Percentiles rank a stretch among this genome's conserved stretches.
These are phyloP conservation scores for Gymnothorax javanicus DNA, from an alignment of 2,797 vertebrate genomes.

Conservation along the genomic window DNA sequence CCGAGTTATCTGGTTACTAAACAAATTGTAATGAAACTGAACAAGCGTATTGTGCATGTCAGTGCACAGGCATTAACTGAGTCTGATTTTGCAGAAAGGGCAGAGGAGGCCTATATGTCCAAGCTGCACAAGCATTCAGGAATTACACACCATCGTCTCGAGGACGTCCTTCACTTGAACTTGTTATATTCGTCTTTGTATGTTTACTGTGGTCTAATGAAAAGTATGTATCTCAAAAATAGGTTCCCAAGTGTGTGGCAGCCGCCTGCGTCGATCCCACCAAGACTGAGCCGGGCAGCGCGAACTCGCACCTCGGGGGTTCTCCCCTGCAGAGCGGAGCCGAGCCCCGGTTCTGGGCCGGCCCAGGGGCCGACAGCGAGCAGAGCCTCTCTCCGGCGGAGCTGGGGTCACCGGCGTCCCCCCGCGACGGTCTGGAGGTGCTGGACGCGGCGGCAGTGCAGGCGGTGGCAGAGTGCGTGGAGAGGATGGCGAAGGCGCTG, in stretches of 20 bases:
- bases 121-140: too few relatives aligned
- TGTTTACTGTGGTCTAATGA: too few relatives aligned
- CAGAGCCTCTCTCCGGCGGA: slow-evolving; percentile 93
- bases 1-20: too few relatives aligned
- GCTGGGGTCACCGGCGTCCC: slow-evolving; percentile 89
- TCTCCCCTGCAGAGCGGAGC: slow-evolving; percentile 2
- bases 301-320: slow-evolving; percentile 50
- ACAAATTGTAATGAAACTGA: too few relatives aligned
- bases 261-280: slow-evolving; percentile 80
- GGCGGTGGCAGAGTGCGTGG: slow-evolving; percentile 91
- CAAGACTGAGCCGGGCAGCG: slow-evolving; percentile 67
- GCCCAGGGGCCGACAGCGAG: slow-evolving; percentile 89
- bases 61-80: too few relatives aligned
- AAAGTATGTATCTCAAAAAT: too few relatives aligned
- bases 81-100: too few relatives aligned
- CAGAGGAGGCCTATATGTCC: too few relatives aligned
- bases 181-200: too few relatives aligned
- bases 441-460: slow-evolving; percentile 86
- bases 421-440: slow-evolving; percentile 85
- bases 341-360: slow-evolving; percentile 83
- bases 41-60: too few relatives aligned
- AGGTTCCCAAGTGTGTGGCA: slow-evolving; percentile 76
- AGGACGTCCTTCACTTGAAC: too few relatives aligned
- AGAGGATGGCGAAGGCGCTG: slow-evolving; percentile 85
- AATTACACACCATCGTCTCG: too few relatives aligned